Percentiles rank a stretch among this genome's conserved stretches.
Evolutionary conservation across 2,113 vertebrate genomes (phyloP).

Genomic region (Suricata suricatta): DNA sequence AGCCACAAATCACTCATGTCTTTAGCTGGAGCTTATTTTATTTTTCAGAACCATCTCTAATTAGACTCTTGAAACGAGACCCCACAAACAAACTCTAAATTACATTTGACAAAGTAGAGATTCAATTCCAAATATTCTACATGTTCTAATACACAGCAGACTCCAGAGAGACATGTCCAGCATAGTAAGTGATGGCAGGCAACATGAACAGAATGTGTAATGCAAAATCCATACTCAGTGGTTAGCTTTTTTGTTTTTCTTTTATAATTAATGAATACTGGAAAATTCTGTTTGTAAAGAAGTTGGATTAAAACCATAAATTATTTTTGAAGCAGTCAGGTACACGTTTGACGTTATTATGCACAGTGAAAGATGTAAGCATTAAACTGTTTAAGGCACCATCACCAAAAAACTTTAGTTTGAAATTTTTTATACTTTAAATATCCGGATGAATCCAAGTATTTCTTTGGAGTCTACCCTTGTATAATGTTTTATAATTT

Average conservation of each 20-base stretch:
- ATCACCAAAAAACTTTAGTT: background rate
- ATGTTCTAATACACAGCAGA: conserved; percentile 48
- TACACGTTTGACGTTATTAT: conserved; percentile 8
- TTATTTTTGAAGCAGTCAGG: conserved; percentile 33
- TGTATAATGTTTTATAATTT: background rate
- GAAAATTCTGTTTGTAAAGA: conserved; percentile 59
- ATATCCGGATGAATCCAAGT: background rate
- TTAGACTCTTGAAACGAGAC: conserved; percentile 42
- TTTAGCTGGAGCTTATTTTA: background rate
- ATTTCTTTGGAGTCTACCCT: background rate
- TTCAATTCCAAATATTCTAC: conserved; percentile 42
- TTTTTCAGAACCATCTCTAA: conserved; percentile 48
- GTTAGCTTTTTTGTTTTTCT: conserved; percentile 58
- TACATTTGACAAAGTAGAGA: conserved; percentile 46
- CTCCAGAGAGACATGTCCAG: conserved; percentile 42
- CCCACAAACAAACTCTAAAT: conserved; percentile 38
- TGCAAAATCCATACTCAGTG: conserved; percentile 26
- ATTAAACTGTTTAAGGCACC: background rate
- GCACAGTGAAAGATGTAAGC: background rate
- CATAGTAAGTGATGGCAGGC: conserved; percentile 34
- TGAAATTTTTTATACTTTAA: background rate
- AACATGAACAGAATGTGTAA: conserved; percentile 22
- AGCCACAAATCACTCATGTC: background rate
- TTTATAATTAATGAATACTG: conserved; percentile 62
- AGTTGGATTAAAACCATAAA: conserved; percentile 51